Evolutionary conservation across 2,888 invertebrate genomes (phyloP).

Genomic region (Lypha dubia): DNA sequence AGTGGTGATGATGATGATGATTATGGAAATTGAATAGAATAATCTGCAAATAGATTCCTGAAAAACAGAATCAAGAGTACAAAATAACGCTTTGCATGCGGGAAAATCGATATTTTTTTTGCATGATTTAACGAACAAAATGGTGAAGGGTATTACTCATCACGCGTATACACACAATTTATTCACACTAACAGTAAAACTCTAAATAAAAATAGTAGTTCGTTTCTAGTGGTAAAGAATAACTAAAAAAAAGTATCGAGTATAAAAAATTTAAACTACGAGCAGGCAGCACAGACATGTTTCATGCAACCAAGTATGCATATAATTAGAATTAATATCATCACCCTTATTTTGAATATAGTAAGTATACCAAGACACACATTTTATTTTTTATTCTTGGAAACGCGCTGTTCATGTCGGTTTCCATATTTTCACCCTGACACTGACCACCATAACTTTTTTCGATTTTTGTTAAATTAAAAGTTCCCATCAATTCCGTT

Average conservation of each 20-base stretch:
- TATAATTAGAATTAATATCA: neutral
- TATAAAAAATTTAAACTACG: neutral
- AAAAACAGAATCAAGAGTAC: slow-evolving; percentile 10
- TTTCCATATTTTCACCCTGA: slow-evolving; percentile 63
- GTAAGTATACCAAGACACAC: too few relatives aligned
- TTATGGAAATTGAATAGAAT: slow-evolving; percentile 3
- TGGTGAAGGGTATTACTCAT: slow-evolving; percentile 55
- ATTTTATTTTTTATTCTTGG: neutral
- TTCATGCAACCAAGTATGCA: neutral
- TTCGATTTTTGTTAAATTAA: slow-evolving; percentile 14
- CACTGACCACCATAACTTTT: slow-evolving; percentile 67
- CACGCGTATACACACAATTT: slow-evolving; percentile 40
- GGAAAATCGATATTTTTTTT: slow-evolving; percentile 68
- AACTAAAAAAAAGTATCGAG: neutral
- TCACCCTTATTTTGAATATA: slow-evolving; percentile 4
- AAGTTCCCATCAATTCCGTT: slow-evolving; percentile 46
- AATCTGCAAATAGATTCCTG: slow-evolving; percentile 31
- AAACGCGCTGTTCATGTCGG: slow-evolving; percentile 33
- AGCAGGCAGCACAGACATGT: neutral
- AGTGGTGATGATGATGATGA: slow-evolving; percentile 47
- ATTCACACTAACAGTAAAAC: neutral
- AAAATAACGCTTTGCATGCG: slow-evolving; percentile 41
- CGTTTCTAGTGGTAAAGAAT: neutral
- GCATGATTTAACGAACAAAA: slow-evolving; percentile 6
- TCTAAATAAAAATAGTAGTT: neutral